These are phyloP conservation scores for Eurosta solidaginis DNA, from an alignment of 1,140 invertebrate genomes.

Conservation along the genomic window DNA sequence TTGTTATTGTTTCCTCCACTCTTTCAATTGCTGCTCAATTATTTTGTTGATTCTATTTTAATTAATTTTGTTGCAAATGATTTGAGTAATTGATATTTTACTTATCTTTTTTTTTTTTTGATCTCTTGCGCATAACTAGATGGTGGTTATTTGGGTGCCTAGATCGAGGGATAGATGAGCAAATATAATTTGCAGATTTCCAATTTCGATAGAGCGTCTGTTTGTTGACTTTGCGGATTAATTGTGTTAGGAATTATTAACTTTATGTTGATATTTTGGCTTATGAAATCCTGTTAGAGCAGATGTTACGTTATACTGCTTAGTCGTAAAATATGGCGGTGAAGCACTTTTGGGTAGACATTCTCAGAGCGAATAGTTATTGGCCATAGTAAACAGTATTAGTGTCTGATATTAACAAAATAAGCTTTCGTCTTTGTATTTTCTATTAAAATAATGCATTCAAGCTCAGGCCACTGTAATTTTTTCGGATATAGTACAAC, in stretches of 20 bases:
- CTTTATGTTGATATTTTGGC: background rate
- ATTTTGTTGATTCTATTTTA: background rate
- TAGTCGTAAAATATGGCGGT: too few relatives aligned
- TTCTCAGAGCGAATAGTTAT: too few relatives aligned
- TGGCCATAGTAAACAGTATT: too few relatives aligned
- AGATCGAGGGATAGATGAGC: background rate
- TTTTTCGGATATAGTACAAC: too few relatives aligned
- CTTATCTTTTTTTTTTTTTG: conserved; percentile 1
- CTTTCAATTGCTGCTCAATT: conserved; percentile 18
- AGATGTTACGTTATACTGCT: background rate
- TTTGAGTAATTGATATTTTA: conserved; percentile 32
- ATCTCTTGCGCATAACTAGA: background rate
- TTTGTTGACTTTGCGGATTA: conserved; percentile 30
- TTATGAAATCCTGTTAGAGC: background rate
- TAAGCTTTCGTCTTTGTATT: too few relatives aligned
- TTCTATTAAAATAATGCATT: too few relatives aligned
- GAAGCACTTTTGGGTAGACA: too few relatives aligned
- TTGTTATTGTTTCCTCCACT: background rate
- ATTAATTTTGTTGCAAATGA: conserved; percentile 29
- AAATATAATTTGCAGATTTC: background rate
- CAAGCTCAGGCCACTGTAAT: too few relatives aligned
- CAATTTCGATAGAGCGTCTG: conserved; percentile 1
- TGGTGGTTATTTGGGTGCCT: background rate
- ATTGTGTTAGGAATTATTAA: conserved; percentile 10
- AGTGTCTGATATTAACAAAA: too few relatives aligned